A percentile compares a stretch with the other conserved stretches of the same genome.
phyloP scores from a whole-genome alignment of 2,888 invertebrate species.

The Eudemis profundana region DNA sequence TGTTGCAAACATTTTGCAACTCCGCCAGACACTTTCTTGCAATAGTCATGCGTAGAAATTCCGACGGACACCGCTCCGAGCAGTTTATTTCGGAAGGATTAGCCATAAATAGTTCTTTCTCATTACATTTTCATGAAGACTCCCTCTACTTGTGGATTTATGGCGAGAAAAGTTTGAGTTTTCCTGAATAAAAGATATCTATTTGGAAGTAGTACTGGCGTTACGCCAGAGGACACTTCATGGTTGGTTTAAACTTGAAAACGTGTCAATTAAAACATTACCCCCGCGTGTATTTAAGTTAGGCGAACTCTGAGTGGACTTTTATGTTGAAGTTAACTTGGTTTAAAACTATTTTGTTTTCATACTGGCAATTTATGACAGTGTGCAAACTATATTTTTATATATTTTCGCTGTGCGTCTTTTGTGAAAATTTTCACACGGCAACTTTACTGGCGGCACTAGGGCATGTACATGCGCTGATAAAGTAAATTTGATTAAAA shows the following conservation, averaged over 20 bases:
- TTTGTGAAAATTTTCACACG: no score
- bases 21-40: conserved; percentile 68
- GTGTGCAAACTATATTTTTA: not conserved
- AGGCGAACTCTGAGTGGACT: conserved; percentile 9
- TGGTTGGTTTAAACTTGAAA: conserved; percentile 54
- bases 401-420: no score
- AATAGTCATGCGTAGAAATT: conserved; percentile 65
- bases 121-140: conserved; percentile 83
- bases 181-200: conserved; percentile 83
- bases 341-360: conserved; percentile 20
- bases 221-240: conserved; percentile 72
- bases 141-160: conserved; percentile 78
- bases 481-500: not conserved
- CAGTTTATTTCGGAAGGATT: conserved; percentile 83
- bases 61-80: conserved; percentile 66
- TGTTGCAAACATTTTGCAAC: conserved; percentile 62
- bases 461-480: not conserved
- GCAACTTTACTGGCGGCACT: no score
- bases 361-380: conserved; percentile 9
- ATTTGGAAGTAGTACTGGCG: conserved; percentile 77
- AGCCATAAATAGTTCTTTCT: conserved; percentile 82
- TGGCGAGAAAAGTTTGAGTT: conserved; percentile 81
- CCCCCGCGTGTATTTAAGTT: conserved; percentile 26
- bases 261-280: conserved; percentile 58
- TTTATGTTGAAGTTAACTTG: conserved; percentile 5